Evolutionary conservation across 2,113 vertebrate genomes (phyloP).

Genomic region (Platichthys flesus): DNA sequence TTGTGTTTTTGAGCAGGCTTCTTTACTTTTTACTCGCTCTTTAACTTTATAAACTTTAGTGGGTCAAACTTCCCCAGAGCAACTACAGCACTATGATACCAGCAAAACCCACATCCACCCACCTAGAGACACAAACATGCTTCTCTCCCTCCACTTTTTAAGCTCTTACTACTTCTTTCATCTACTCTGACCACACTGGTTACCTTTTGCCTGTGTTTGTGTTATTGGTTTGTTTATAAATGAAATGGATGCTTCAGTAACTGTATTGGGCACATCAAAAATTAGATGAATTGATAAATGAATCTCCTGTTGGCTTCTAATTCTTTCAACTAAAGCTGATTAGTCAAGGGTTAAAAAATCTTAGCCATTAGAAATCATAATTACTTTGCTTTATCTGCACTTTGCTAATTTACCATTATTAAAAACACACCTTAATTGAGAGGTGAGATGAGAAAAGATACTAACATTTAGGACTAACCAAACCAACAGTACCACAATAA

Average conservation of each 20-base stretch:
- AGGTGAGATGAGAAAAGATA: no score
- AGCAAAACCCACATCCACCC: neutral
- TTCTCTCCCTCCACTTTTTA: neutral
- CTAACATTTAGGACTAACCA: no score
- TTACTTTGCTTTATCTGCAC: no score
- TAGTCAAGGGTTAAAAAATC: neutral
- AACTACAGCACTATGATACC: neutral
- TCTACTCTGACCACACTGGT: neutral
- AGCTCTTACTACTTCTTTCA: neutral
- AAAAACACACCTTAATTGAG: no score
- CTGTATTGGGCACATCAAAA: no score
- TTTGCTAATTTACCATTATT: no score
- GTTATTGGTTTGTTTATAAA: neutral
- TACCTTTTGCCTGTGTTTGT: neutral
- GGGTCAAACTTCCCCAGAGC: neutral
- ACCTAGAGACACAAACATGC: neutral
- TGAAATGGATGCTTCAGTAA: no score
- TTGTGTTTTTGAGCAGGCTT: conserved; percentile 2
- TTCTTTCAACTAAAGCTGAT: neutral
- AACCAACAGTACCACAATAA: no score
- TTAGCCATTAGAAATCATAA: no score
- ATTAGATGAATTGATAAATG: no score
- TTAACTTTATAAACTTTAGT: conserved; percentile 3
- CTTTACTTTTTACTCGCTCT: neutral
- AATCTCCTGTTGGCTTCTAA: neutral